Evolutionary conservation across 2,113 vertebrate genomes (phyloP).

Genomic region (Pseudolaguvia tuberculata): DNA sequence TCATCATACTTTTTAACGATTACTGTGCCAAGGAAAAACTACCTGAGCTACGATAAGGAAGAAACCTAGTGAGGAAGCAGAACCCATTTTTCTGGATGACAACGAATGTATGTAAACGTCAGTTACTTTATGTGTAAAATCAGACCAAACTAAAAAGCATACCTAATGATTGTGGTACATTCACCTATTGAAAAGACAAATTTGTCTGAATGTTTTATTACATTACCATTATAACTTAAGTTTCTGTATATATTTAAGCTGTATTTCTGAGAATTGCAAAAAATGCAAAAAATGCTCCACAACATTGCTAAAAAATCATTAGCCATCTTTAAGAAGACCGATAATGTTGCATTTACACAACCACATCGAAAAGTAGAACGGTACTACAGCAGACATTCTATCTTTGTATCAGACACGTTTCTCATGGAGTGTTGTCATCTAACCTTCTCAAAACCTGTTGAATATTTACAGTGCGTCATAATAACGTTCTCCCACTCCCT

Average conservation of each 20-base stretch:
- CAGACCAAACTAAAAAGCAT: not conserved
- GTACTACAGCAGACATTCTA: too few relatives aligned
- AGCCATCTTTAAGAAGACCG: not conserved
- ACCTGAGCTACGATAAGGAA: too few relatives aligned
- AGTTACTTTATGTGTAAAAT: too few relatives aligned
- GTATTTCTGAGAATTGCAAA: too few relatives aligned
- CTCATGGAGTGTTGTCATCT: not conserved
- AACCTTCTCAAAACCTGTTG: not conserved
- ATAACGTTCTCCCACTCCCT: not conserved
- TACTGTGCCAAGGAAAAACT: too few relatives aligned
- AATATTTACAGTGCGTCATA: not conserved
- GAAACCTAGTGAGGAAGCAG: too few relatives aligned
- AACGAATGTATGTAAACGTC: too few relatives aligned
- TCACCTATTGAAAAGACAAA: not conserved
- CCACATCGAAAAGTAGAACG: not conserved
- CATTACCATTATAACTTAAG: not conserved
- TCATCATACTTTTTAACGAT: too few relatives aligned
- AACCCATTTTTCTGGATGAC: too few relatives aligned
- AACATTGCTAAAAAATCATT: not conserved
- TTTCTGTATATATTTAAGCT: not conserved
- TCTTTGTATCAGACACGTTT: not conserved
- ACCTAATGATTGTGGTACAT: not conserved
- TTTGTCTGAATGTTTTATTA: not conserved
- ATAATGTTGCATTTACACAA: not conserved
- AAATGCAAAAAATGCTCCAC: too few relatives aligned